Base-by-base conservation (phyloP, 2,888 invertebrate species). In the Conops quadrifasciatus region DNA sequence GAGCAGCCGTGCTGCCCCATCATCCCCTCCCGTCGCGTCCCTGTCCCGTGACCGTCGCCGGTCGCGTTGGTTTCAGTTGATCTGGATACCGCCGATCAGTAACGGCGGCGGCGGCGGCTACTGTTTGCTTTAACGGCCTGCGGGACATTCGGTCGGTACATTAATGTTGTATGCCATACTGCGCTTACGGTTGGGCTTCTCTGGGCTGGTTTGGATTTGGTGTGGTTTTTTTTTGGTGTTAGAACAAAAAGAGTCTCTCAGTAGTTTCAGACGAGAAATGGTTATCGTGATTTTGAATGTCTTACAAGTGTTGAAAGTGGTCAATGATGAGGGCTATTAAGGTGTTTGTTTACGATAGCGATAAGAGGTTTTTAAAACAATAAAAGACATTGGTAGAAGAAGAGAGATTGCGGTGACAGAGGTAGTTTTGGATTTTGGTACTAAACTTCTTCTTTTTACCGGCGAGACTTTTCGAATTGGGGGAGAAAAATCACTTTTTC, bases 131-230 rank as follows among this genome's bases (percentile, higher is more conserved):
- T 68, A 68, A 72, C 70, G 58, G 74, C 77, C 75, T 68, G 71
- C 72, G 75, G 75, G 75, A 75, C 75, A 77, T 67, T 67, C 60
- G 58, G 66, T 66, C 73, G 73, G 67, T 73, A 75, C 28, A 75
- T 74, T 75, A 75, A 73, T 75, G 65, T 71, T 73, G 62, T 64
- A 36, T 53, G 67, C 65, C 62, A 66, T 9, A 36, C 36, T 4
- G 36, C 9, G 36, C 9, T 36, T 36, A 56, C 71, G 45, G 60
- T 64, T 70, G 26, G 62, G 60, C 63, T 30, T 72, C 67, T 72
- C n/a, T n/a, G n/a, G n/a, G n/a, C n/a, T n/a, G n/a, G n/a, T 62
- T 66, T 66, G 67, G 43, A 45, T 49, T 62, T 73, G 45, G 58
- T 21, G 49, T n/a, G 49, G 49, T 49, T n/a, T 49, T n/a, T 49